Evolutionary conservation across 2,888 invertebrate species (phyloP).

Genomic region (Parnassius orleans): DNA sequence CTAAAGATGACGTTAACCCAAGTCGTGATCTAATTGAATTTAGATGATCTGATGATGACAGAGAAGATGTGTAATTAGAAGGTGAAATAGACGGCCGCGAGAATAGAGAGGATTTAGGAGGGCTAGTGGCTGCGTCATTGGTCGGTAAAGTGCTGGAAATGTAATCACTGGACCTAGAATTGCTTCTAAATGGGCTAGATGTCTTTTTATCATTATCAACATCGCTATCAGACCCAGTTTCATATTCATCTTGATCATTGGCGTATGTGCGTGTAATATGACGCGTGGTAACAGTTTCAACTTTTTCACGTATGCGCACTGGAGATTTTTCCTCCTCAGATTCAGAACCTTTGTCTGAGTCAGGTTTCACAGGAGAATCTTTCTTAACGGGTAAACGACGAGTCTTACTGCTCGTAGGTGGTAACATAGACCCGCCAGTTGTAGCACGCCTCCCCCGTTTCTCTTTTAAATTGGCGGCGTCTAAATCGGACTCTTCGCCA

Average conservation of each 20-base stretch:
- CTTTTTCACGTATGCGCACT: constrained; percentile 69
- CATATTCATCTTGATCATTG: constrained; percentile 80
- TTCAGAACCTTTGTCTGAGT: constrained; percentile 66
- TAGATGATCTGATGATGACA: constrained; percentile 74
- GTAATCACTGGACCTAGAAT: constrained; percentile 67
- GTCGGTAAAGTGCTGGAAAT: constrained; percentile 66
- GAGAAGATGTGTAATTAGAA: constrained; percentile 56
- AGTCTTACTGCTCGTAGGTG: constrained; percentile 58
- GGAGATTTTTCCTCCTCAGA: constrained; percentile 68
- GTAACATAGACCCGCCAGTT: constrained; percentile 75
- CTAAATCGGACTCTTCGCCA: constrained; percentile 84
- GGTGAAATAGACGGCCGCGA: constrained; percentile 66
- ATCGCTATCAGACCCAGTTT: constrained; percentile 87
- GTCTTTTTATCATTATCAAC: constrained; percentile 77
- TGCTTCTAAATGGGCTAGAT: constrained; percentile 57
- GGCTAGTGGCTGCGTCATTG: constrained; percentile 56
- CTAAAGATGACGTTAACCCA: constrained; percentile 72
- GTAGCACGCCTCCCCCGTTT: constrained; percentile 68
- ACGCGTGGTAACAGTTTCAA: constrained; percentile 76
- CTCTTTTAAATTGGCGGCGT: constrained; percentile 68
- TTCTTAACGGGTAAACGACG: constrained; percentile 63
- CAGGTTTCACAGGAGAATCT: constrained; percentile 66
- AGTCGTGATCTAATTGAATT: constrained; percentile 81
- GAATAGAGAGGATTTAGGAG: constrained; percentile 61
- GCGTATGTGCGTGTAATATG: constrained; percentile 75